Conservation (phyloP, 1,140 invertebrate species). For the Anastatus disparis region DNA sequence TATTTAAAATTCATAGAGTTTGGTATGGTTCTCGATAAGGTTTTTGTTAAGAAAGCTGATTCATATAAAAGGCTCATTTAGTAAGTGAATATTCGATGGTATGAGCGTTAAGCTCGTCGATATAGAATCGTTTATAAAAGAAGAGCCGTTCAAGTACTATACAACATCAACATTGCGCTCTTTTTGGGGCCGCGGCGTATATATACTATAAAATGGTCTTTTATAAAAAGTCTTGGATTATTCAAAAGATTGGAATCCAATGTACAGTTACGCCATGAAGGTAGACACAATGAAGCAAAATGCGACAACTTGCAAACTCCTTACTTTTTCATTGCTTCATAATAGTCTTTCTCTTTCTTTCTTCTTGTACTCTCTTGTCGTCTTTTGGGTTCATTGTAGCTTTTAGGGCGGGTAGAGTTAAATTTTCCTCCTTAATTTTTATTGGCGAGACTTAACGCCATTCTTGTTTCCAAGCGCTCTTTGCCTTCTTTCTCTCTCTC, state of each 20-base stretch:
- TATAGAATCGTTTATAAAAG: slow-evolving; percentile 24
- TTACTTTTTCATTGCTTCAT: slow-evolving; percentile 55
- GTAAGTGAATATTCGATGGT: slow-evolving; percentile 11
- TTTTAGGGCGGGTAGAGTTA: too few relatives aligned
- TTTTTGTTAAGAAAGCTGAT: slow-evolving; percentile 16
- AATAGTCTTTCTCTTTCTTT: slow-evolving; percentile 44
- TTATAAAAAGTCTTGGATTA: slow-evolving; percentile 49
- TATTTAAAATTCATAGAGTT: background rate
- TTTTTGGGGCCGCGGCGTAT: too few relatives aligned
- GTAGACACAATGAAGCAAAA: slow-evolving; percentile 53
- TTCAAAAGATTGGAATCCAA: slow-evolving; percentile 61
- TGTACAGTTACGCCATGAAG: slow-evolving; percentile 59
- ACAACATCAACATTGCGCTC: slow-evolving; percentile 10
- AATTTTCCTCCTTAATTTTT: too few relatives aligned
- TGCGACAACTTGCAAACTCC: slow-evolving; percentile 48
- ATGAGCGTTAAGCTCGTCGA: slow-evolving; percentile 7
- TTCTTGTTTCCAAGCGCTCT: too few relatives aligned
- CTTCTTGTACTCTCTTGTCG: too few relatives aligned
- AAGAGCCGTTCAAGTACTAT: background rate
- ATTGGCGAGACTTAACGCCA: too few relatives aligned
- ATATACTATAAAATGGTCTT: slow-evolving; percentile 26
- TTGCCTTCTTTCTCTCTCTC: slow-evolving; percentile 18
- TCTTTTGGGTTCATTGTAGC: too few relatives aligned
- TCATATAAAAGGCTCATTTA: slow-evolving; percentile 9
- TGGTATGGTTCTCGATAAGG: background rate